Percentiles rank a stretch among this genome's conserved stretches.
Evolutionary conservation across 2,888 invertebrate species (phyloP).

Genomic region (Hyppa rectilinea): DNA sequence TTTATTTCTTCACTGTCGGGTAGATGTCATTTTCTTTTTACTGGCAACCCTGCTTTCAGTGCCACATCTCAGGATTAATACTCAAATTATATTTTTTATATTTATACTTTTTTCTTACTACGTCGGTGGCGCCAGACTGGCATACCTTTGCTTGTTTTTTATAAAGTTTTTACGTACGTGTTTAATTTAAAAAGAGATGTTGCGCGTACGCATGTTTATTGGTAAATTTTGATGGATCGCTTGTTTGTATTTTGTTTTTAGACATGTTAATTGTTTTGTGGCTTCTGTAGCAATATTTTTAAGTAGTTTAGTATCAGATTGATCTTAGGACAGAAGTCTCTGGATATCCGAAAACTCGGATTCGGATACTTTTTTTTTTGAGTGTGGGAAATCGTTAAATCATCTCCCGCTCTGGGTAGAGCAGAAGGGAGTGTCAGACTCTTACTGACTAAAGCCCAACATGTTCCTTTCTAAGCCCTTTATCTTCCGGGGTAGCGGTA

Average conservation of each 20-base stretch:
- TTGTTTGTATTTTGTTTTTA: conserved; percentile 37
- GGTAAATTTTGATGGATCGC: conserved; percentile 63
- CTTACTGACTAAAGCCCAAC: too few species aligned
- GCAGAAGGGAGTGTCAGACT: too few species aligned
- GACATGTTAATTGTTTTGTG: conserved; percentile 32
- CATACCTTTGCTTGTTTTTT: conserved; percentile 67
- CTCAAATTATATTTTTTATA: conserved; percentile 80
- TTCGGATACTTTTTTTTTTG: too few species aligned
- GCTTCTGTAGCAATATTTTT: conserved; percentile 30
- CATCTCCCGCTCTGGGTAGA: too few species aligned
- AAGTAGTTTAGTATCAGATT: not conserved
- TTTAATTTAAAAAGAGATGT: conserved; percentile 72
- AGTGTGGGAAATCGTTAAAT: too few species aligned
- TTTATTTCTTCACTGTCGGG: not conserved
- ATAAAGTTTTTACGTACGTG: conserved; percentile 67
- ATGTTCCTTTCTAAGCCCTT: too few species aligned
- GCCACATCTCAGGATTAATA: conserved; percentile 79
- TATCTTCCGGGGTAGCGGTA: too few species aligned
- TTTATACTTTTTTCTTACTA: conserved; percentile 72
- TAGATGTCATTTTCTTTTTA: not conserved
- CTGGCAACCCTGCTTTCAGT: conserved; percentile 64
- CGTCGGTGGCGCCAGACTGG: conserved; percentile 81
- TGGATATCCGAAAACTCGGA: not conserved
- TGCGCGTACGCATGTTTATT: conserved; percentile 60
- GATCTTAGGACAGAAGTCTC: not conserved